phyloP scores from a whole-genome alignment of 2,888 invertebrate genomes.

The Hydroisotoma schaefferi region DNA sequence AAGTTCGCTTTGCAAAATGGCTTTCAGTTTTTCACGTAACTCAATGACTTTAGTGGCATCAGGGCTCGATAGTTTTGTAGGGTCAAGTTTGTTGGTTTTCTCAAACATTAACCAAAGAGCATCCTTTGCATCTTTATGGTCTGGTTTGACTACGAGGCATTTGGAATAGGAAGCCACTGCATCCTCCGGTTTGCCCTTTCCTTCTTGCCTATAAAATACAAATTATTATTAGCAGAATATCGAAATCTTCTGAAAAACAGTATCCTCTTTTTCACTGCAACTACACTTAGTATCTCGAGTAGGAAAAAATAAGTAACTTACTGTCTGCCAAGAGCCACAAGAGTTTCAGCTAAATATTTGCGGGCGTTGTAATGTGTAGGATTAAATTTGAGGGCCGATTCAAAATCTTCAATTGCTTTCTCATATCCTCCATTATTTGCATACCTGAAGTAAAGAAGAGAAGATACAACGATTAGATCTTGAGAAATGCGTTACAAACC shows the following conservation, averaged over 20 bases:
- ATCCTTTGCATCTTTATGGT: constrained; percentile 73
- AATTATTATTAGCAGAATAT: background rate
- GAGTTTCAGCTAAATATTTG: constrained; percentile 89
- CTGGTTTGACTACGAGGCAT: constrained; percentile 76
- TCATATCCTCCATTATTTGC: constrained; percentile 91
- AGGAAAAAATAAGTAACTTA: constrained; percentile 48
- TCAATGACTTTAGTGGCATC: constrained; percentile 56
- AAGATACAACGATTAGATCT: background rate
- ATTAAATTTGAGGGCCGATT: constrained; percentile 81
- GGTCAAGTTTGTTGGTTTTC: constrained; percentile 36
- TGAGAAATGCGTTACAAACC: background rate
- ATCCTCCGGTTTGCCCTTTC: constrained; percentile 72
- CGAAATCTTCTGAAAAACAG: too few species aligned
- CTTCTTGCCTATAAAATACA: constrained; percentile 66
- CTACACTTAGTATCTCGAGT: too few species aligned
- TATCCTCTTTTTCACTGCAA: too few species aligned
- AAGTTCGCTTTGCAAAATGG: constrained; percentile 57
- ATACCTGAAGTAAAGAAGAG: constrained; percentile 56
- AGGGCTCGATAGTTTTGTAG: constrained; percentile 28
- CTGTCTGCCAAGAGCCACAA: constrained; percentile 77
- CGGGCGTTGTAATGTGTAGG: constrained; percentile 87
- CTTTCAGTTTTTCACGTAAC: constrained; percentile 65
- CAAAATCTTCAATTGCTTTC: constrained; percentile 91
- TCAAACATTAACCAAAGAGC: constrained; percentile 36
- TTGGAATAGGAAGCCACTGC: constrained; percentile 55